Percentiles rank a stretch among this genome's conserved stretches.
Evolutionary conservation across 1,140 invertebrate species (phyloP).

Genomic region (Ceratitis capitata): DNA sequence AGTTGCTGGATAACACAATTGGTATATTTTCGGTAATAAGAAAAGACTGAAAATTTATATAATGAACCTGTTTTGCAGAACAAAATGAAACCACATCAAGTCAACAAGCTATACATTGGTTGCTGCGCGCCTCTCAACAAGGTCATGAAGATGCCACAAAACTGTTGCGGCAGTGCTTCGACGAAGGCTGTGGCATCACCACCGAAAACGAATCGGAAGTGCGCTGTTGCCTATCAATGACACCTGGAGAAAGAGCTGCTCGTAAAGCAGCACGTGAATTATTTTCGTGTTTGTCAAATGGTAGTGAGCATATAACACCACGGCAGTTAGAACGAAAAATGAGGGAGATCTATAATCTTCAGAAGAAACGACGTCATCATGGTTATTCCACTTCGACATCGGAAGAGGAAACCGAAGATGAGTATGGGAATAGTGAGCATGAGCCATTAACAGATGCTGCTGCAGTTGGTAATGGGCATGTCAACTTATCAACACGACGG

Average conservation of each 20-base stretch:
- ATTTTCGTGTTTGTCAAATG: constrained; percentile 84
- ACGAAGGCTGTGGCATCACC: constrained; percentile 80
- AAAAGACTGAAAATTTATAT: neutral
- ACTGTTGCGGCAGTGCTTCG: constrained; percentile 80
- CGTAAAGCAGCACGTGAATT: constrained; percentile 84
- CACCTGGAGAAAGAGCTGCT: constrained; percentile 84
- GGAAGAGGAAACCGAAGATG: constrained; percentile 55
- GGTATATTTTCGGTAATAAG: constrained; percentile 65
- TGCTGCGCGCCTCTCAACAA: constrained; percentile 88
- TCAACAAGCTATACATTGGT: constrained; percentile 83
- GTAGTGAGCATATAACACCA: constrained; percentile 85
- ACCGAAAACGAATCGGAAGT: constrained; percentile 85
- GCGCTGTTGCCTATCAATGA: constrained; percentile 82
- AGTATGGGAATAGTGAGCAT: constrained; percentile 33
- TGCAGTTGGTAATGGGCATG: neutral
- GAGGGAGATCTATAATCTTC: constrained; percentile 71
- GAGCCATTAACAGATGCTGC: constrained; percentile 35
- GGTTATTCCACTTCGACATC: constrained; percentile 51
- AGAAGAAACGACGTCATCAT: constrained; percentile 63
- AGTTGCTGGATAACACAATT: constrained; percentile 70
- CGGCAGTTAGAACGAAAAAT: constrained; percentile 78
- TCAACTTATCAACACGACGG: constrained; percentile 15
- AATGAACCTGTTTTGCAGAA: constrained; percentile 35
- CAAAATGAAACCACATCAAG: constrained; percentile 65
- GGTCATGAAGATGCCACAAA: constrained; percentile 87